A percentile compares a stretch with the other conserved stretches of the same genome.
phyloP scores from a whole-genome alignment of 2,113 vertebrate species.

The Myotis lucifugus region DNA sequence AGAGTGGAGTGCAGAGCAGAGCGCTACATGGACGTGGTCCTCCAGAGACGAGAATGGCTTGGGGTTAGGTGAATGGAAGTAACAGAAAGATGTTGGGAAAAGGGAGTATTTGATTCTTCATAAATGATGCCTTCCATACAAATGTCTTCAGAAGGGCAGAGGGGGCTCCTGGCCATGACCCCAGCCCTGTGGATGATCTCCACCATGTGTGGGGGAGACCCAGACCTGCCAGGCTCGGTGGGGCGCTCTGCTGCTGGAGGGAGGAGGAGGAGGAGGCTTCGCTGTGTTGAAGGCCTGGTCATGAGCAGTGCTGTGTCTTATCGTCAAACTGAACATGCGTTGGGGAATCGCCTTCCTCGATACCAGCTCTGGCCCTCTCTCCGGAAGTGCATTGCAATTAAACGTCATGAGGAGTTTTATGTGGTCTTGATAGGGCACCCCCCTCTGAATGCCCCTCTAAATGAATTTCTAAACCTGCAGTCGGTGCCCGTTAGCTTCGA shows the following conservation, averaged over 20 bases:
- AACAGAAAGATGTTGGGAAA: not conserved
- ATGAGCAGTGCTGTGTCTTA: not conserved
- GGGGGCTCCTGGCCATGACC: not conserved
- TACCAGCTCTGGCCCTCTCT: conserved; percentile 33
- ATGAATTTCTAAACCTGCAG: not conserved
- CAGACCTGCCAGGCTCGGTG: not conserved
- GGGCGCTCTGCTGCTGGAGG: not conserved
- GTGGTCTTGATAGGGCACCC: not conserved
- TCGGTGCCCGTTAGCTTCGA: not conserved
- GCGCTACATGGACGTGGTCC: not conserved
- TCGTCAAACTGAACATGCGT: not conserved
- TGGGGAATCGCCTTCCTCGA: conserved; percentile 54
- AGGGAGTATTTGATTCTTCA: conserved; percentile 48
- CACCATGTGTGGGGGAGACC: conserved; percentile 16
- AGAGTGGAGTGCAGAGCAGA: conserved; percentile 31
- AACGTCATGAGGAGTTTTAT: conserved; percentile 56
- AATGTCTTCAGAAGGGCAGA: not conserved
- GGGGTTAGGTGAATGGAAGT: not conserved
- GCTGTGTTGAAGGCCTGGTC: not conserved
- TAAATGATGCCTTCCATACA: conserved; percentile 47
- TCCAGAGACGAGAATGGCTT: conserved; percentile 58
- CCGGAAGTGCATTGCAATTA: conserved; percentile 55
- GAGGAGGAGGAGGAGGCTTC: conserved; percentile 34
- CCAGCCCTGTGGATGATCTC: not conserved
- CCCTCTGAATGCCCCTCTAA: not conserved